Conservation (phyloP, 1,140 invertebrate genomes). For the Magallana gigas region DNA sequence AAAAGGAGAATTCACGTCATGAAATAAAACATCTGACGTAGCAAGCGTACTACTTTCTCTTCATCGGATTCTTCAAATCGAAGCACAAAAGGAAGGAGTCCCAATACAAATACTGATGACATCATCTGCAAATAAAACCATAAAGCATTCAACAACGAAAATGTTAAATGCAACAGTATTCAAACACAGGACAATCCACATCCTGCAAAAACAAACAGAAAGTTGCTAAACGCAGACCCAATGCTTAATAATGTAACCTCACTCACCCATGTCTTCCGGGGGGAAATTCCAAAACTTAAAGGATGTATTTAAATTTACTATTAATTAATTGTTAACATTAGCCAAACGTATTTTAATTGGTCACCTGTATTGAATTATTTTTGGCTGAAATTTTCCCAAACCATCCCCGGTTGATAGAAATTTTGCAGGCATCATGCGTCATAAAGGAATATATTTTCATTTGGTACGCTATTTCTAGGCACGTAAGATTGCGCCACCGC, state of each 20-base stretch:
- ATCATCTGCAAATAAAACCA: background rate
- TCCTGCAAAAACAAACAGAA: no score
- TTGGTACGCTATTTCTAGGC: constrained; percentile 34
- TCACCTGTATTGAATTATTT: constrained; percentile 13
- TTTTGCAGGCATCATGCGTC: constrained; percentile 23
- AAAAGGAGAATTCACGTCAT: no score
- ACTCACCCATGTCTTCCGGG: no score
- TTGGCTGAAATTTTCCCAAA: background rate
- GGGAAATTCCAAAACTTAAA: no score
- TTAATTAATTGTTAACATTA: no score
- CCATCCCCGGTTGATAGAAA: background rate
- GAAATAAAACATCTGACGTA: no score
- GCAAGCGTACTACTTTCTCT: background rate
- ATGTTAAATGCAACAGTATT: no score
- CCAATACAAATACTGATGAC: background rate
- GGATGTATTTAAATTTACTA: no score
- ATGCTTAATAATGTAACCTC: no score
- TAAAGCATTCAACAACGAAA: no score
- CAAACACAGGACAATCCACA: no score
- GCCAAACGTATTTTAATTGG: background rate
- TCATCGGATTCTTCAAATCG: background rate
- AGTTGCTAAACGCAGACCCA: no score
- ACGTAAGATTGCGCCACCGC: constrained; percentile 2
- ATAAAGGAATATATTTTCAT: constrained; percentile 26
- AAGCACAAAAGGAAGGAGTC: background rate